Evolutionary conservation across 2,113 vertebrate genomes (phyloP).

Genomic region (Columbina picui): DNA sequence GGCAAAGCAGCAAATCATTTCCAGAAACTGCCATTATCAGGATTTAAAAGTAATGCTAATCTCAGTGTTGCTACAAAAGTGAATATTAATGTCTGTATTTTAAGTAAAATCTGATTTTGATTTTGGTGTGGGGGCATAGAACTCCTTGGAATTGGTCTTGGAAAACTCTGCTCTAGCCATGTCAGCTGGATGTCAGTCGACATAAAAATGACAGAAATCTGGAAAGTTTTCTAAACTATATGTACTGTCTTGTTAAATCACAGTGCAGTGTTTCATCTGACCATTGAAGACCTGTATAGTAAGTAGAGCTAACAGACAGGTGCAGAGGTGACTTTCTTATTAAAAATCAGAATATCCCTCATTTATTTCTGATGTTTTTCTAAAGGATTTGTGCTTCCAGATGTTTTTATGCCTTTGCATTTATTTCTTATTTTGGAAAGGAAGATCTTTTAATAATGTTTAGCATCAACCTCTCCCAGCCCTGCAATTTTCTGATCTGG

Average conservation of each 20-base stretch:
- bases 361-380: not conserved
- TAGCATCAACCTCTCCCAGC: not conserved
- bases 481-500: not conserved
- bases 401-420: conserved; percentile 1
- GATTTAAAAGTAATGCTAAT: conserved; percentile 16
- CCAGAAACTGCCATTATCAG: conserved; percentile 37
- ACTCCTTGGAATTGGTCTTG: not conserved
- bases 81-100: conserved; percentile 33
- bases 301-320: not conserved
- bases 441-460: conserved; percentile 53
- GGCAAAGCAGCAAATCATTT: conserved; percentile 38
- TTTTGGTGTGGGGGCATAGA: not conserved
- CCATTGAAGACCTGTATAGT: not conserved
- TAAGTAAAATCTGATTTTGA: conserved; percentile 39
- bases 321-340: conserved; percentile 1
- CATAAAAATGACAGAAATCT: not conserved
- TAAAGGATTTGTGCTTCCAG: not conserved
- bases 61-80: not conserved
- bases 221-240: not conserved
- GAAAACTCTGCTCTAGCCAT: not conserved
- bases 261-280: not conserved
- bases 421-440: conserved; percentile 31
- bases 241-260: not conserved
- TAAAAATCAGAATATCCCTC: not conserved
- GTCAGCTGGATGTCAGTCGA: not conserved